phyloP scores from a whole-genome alignment of 2,113 vertebrate species.

The Notiomystis cincta region DNA sequence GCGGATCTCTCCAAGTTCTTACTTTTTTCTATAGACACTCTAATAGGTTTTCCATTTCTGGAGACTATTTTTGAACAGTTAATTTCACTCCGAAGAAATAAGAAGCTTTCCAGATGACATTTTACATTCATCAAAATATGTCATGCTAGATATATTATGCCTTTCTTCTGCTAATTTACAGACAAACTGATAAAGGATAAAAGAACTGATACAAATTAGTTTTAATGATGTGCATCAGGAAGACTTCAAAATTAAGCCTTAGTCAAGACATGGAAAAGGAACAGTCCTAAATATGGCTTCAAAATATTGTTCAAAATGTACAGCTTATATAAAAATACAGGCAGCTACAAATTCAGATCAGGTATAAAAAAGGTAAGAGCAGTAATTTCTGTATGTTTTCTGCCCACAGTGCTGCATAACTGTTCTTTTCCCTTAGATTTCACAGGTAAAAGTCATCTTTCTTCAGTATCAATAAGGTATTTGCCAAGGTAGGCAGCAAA shows the following conservation, averaged over 20 bases:
- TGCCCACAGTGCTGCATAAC: neutral
- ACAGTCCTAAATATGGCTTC: neutral
- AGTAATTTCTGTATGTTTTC: neutral
- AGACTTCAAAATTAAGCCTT: neutral
- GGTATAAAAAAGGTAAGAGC: neutral
- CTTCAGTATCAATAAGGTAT: neutral
- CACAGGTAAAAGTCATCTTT: neutral
- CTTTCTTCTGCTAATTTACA: conserved; percentile 1
- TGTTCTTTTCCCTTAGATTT: neutral
- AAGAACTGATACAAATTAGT: neutral
- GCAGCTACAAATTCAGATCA: neutral
- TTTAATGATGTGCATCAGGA: neutral
- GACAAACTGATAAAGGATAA: neutral
- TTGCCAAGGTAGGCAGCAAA: neutral
- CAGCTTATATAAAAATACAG: neutral
- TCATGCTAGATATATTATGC: neutral
- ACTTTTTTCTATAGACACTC: neutral
- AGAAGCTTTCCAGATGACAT: neutral
- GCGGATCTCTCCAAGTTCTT: neutral
- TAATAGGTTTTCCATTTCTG: neutral
- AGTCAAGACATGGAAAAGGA: neutral
- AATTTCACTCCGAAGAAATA: neutral
- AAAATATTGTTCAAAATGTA: neutral
- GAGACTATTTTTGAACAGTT: neutral
- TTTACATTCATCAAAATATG: neutral